phyloP scores from a whole-genome alignment of 2,113 vertebrate species.

The Sialia sialis region DNA sequence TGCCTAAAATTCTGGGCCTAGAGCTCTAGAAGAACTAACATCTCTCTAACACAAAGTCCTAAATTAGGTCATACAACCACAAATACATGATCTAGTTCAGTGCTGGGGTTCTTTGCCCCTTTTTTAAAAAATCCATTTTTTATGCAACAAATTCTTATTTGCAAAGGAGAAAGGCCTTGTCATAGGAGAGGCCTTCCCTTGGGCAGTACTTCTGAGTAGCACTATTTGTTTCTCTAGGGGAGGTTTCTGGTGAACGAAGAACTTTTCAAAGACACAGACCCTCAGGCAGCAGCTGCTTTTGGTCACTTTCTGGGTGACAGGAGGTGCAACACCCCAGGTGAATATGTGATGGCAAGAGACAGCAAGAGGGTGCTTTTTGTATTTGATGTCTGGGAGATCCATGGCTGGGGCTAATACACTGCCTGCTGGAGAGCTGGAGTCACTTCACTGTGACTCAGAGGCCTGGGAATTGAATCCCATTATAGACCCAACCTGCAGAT shows the following conservation, averaged over 20 bases:
- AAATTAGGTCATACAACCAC: not conserved
- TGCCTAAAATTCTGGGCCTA: not conserved
- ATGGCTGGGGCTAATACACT: not conserved
- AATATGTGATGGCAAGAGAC: not conserved
- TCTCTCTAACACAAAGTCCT: not conserved
- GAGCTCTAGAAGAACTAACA: not conserved
- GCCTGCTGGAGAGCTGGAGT: not conserved
- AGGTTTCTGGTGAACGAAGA: not conserved
- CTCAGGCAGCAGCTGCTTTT: not conserved
- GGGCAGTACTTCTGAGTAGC: not conserved
- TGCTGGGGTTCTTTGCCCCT: rapidly evolving
- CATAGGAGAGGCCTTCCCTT: not conserved
- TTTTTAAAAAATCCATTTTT: not conserved
- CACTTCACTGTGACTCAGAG: not conserved
- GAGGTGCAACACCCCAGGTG: not conserved
- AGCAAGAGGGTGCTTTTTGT: not conserved
- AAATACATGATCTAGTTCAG: not conserved
- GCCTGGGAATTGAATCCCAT: not conserved
- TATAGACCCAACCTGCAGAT: not conserved
- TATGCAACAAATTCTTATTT: not conserved
- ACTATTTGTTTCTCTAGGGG: not conserved
- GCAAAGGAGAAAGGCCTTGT: not conserved
- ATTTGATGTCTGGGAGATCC: not conserved
- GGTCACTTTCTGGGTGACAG: not conserved
- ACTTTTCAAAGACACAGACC: not conserved